Percentiles rank a stretch among this genome's conserved stretches.
Conservation (phyloP, 2,113 vertebrate genomes). For the Epinephelus cyanopodus region DNA sequence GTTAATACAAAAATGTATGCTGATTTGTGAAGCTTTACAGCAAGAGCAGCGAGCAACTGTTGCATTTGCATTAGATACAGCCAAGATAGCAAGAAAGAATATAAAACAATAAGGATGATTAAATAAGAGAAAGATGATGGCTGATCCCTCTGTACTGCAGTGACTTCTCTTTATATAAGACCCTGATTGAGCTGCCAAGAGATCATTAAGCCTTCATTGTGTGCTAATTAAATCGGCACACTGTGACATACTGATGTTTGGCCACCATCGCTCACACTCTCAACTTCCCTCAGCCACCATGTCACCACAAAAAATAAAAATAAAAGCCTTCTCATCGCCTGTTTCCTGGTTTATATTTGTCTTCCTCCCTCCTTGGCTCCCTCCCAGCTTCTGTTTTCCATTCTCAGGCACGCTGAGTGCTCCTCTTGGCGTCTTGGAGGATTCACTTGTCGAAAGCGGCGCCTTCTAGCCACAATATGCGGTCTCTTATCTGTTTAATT, state of each 20-base stretch:
- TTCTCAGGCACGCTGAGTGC: slow-evolving; percentile 19
- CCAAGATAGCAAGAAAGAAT: not conserved
- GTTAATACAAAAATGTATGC: not conserved
- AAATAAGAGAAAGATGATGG: not conserved
- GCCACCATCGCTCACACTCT: slow-evolving; percentile 32
- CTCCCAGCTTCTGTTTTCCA: slow-evolving; percentile 19
- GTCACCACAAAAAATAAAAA: not conserved
- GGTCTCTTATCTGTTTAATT: slow-evolving; percentile 70
- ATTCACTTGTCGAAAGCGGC: slow-evolving; percentile 21
- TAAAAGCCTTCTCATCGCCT: not conserved
- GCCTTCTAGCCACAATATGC: slow-evolving; percentile 19
- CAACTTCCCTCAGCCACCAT: slow-evolving; percentile 21
- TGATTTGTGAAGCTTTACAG: not conserved
- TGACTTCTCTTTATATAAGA: not conserved
- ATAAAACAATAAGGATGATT: not conserved
- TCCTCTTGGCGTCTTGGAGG: slow-evolving; percentile 53
- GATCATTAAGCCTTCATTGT: slow-evolving; percentile 57
- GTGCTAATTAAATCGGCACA: slow-evolving; percentile 49
- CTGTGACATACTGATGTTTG: slow-evolving; percentile 34
- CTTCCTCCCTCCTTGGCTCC: not conserved
- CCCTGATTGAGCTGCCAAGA: slow-evolving; percentile 42
- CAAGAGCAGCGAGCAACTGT: not conserved
- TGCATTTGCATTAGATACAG: not conserved
- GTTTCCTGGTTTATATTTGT: slow-evolving; percentile 2
- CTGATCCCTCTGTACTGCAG: not conserved